Evolutionary conservation across 2,113 vertebrate genomes (phyloP).

Genomic region (Phoxinus phoxinus): DNA sequence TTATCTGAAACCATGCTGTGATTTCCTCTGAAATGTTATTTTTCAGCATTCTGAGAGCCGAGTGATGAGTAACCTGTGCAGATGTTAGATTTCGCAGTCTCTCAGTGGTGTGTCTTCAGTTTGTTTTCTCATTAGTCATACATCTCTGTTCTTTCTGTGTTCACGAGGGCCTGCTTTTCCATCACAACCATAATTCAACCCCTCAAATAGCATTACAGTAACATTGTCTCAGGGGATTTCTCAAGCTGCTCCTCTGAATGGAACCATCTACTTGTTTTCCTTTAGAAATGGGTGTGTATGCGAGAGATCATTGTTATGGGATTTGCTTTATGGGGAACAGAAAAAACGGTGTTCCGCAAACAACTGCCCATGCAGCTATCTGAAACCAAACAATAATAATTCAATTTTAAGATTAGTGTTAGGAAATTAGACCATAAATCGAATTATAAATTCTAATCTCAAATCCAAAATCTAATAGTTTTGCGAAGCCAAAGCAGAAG

Average conservation of each 20-base stretch:
- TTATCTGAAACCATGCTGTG: not conserved
- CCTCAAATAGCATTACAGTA: not conserved
- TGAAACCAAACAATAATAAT: slow-evolving; percentile 2
- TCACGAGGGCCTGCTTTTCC: slow-evolving; percentile 35
- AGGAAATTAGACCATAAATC: not conserved
- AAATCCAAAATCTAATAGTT: not conserved
- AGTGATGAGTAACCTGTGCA: slow-evolving; percentile 20
- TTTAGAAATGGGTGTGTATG: slow-evolving; percentile 23
- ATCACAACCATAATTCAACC: not conserved
- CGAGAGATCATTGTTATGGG: slow-evolving; percentile 8
- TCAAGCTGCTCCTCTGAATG: slow-evolving; percentile 5
- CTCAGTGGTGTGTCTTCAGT: not conserved
- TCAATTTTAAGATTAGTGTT: not conserved
- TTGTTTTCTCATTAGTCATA: slow-evolving; percentile 11
- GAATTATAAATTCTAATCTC: not conserved
- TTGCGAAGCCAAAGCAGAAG: not conserved
- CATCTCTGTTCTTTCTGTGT: slow-evolving; percentile 26
- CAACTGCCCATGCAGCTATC: not conserved
- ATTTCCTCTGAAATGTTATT: not conserved
- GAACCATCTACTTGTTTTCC: slow-evolving; percentile 26
- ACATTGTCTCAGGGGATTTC: slow-evolving; percentile 16
- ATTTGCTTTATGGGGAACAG: not conserved
- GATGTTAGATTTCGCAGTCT: slow-evolving; percentile 25
- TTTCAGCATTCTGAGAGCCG: not conserved
- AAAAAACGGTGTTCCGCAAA: not conserved